phyloP scores from a whole-genome alignment of 2,888 invertebrate species.

The Branchipolynoe longqiensis region DNA sequence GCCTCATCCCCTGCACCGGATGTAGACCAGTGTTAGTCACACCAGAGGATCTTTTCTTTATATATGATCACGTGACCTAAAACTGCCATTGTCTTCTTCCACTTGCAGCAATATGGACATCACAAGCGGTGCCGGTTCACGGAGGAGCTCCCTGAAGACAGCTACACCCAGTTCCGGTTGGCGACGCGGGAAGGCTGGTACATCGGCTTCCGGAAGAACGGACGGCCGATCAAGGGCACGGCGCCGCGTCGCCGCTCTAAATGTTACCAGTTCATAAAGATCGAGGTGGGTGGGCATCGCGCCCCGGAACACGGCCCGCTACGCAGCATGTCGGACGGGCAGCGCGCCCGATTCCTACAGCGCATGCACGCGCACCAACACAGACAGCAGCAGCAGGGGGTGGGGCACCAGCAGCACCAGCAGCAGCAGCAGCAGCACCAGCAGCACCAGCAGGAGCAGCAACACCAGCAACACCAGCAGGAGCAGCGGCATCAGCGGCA shows the following conservation, averaged over 20 bases:
- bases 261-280: constrained; percentile 12
- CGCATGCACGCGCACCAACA: background rate
- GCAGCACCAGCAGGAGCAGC: too few relatives aligned
- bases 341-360: background rate
- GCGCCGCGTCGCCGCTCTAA: background rate
- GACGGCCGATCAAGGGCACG: background rate
- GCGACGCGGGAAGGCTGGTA: background rate
- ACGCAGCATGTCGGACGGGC: background rate
- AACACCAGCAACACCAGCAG: background rate
- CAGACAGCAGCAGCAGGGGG: background rate
- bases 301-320: background rate
- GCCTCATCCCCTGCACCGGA: too few relatives aligned
- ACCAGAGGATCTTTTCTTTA: too few relatives aligned
- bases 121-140: constrained; percentile 31
- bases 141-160: background rate
- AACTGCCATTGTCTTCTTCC: background rate
- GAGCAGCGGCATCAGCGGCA: background rate
- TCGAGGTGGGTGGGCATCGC: background rate
- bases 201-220: constrained; percentile 39
- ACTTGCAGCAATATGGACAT: constrained; percentile 17
- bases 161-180: constrained; percentile 18
- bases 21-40: too few relatives aligned
- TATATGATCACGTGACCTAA: too few relatives aligned
- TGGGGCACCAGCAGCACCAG: background rate
- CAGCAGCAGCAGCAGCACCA: background rate